Evolutionary conservation across 2,888 invertebrate species (phyloP), one percentile per base, ranked within the genome.

Genomic region (Clepsis dumicolana): DNA sequence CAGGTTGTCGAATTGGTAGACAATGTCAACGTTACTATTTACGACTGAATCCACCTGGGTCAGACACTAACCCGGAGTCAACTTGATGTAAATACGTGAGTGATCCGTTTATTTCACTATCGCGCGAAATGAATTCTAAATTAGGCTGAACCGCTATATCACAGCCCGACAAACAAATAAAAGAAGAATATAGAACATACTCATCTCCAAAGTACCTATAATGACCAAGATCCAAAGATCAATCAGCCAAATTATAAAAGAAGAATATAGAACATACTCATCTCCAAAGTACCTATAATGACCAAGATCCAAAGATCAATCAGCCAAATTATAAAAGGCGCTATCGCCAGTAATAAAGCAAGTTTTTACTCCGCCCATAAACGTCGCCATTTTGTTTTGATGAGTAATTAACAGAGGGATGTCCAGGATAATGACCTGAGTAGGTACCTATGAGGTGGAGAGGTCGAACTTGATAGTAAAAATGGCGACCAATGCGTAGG

Each of bases 281-380:
- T 54, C 24, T 48, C 35, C 24, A 32, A 12, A 8, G 18, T 54
- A 38, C 18, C 16, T 44, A 29, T 4, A 5, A 56, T 35, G 21
- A 35, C 21, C 54, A 54, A 48, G 38, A 50, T 52, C 62, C 24
- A 63, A 35, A 63, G 63, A 67, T 63, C 67, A 67, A 63, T 67
- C 63, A 63, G 63, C 59, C 24, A 64, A 64, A 64, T 69, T 69
- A 69, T 70, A 56, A 56, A 27, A 18, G 60, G 35, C 61, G 54
- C 61, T 16, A 27, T 44, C 44, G 64, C 54, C 41, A 52, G 52
- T 61, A 44, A 65, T 71, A 71, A 71, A 71, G 62, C 41, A 71
- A 71, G 64, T 71, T 71, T 71, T 68, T 57, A 71, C 64, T 68
- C 64, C 64, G 21, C 64, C 62, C 68, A 68, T 71, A 65, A 71